Evolutionary conservation across 2,888 invertebrate species (phyloP), one percentile per base, ranked within the genome.

Genomic region (Mimachlamys varia): DNA sequence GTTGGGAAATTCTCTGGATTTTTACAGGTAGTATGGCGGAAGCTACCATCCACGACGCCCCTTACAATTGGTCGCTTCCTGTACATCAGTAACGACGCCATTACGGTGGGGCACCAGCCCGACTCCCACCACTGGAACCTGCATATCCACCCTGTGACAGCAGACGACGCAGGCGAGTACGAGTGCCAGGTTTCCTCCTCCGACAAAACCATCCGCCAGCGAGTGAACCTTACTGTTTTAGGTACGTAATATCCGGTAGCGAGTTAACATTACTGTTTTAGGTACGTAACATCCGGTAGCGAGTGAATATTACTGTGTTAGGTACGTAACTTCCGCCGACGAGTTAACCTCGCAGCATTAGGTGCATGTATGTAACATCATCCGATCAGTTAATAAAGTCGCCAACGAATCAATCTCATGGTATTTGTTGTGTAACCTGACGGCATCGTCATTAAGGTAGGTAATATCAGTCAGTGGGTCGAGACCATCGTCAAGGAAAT

Each of bases 111-210:
- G 10, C 91, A 91, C 87, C 44, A 88, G 37, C 38, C 55, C 13
- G 91, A 89, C 37, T 89, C 89, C n/a, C 50, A 88, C 27, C 88
- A 91, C 76, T 91, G 91, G 91, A 89, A 89, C 50, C 91, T 91
- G 10, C 88, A 87, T 15, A 89, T 91, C 62, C 76, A 88, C 27
- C 88, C 62, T 38, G 89, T 76, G 58, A 49, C 89, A 50, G 62
- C 22, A 15, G 87, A 55, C 2, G 88, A 91, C 76, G 88, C 44
- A 22, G 91, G 91, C 44, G 89, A 89, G 88, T 91, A 91, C 76
- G 91, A 91, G 38, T 91, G 91, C 76, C 91, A 91, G 76, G 89
- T 91, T 17, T 38, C 91, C 53, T 88, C 91, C 22, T 49, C 53
- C 10, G 89, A 91, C 27, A 91, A 88, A 89, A 88, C 58, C 19